Evolutionary conservation across 2,888 invertebrate species (phyloP), one percentile per base, ranked within the genome.

Genomic region (Thymelicus lineola): DNA sequence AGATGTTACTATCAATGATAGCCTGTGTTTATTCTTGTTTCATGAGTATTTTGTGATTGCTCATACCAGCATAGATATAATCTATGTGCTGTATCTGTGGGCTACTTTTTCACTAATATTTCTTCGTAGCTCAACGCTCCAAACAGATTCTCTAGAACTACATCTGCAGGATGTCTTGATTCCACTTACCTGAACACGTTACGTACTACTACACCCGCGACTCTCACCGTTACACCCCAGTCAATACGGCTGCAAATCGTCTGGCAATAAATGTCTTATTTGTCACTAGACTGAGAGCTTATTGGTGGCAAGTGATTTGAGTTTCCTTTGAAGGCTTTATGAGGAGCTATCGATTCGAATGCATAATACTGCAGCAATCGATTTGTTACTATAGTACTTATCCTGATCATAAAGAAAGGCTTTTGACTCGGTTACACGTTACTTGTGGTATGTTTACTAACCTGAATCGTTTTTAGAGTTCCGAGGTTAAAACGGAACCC

Each of bases 261-360:
- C 0, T 15, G 28, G 6, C 15, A 62, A 36, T 15, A 0, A 42
- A 36, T 20, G 35, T 57, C 57, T 61, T 61, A 46, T 46, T 58
- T 50, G 66, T 66, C 48, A 35, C 36, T 46, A 64, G 53, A 64
- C 42, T 59, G 46, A 48, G 28, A 59, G 53, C 53, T 60, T 60
- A 67, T 67, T 67, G 66, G 66, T 60, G 60, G 60, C 60, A 53
- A 67, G 66, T 67, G 60, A 60, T 67, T 67, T 53, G 17, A 53
- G 66, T 48, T 66, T 53, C 66, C 66, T 67, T 36, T 60, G 60
- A 67, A 67, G 28, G 50, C 38, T 60, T 60, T 67, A 67, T 60
- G 50, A 67, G 46, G 42, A 50, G 59, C 20, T 38, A 35, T 60
- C 42, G 60, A 67, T 60, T 60, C 17, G 48, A 67, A 53, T 67